Base-by-base conservation (phyloP, 2,888 invertebrate species). In the Lordiphosa fenestrarum region DNA sequence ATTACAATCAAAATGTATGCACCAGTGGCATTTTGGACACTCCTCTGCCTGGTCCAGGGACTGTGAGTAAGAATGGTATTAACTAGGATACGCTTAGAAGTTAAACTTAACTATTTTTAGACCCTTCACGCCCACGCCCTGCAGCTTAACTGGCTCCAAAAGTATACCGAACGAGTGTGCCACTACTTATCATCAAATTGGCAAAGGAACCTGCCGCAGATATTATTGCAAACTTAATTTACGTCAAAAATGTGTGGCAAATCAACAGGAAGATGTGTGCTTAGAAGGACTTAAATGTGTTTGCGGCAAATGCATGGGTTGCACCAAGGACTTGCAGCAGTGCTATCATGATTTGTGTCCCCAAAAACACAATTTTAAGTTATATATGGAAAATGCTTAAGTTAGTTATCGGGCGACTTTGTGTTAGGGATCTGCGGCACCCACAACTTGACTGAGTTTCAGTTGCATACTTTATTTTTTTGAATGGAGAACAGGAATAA, bases 401-500 rank as follows among this genome's bases (percentile, higher is more conserved):
- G 15, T 15, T 15, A 15, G 15, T 15, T 1, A 15, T 15, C 15
- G 15, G 15, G 15, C 15, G 15, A 15, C 15, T 15, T 15, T 1
- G n/a, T n/a, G n/a, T n/a, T n/a, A n/a, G n/a, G n/a, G n/a, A n/a
- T n/a, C n/a, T n/a, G n/a, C n/a, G n/a, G n/a, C n/a, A 15, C 15
- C 23, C 6, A 25, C 6, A 25, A 25, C 6, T 25, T 25, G 1
- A 25, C 25, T 50, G 57, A 47, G 40, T 47, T 42, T 19, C 56
- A 7, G 25, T 55, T 60, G 36, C 57, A 61, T 58, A 51, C 41
- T 76, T 66, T 74, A 77, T 77, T 77, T 3, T 47, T 56, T 47
- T 56, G 65, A 63, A 69, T 82, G 39, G 44, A 57, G 47, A 73
- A 63, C 59, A 54, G 55, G 55, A 66, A 54, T 78, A 46, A 55